A percentile compares a stretch with the other conserved stretches of the same genome.
Evolutionary conservation across 2,113 vertebrate species (phyloP).

Genomic region (Ploceus nigricollis): DNA sequence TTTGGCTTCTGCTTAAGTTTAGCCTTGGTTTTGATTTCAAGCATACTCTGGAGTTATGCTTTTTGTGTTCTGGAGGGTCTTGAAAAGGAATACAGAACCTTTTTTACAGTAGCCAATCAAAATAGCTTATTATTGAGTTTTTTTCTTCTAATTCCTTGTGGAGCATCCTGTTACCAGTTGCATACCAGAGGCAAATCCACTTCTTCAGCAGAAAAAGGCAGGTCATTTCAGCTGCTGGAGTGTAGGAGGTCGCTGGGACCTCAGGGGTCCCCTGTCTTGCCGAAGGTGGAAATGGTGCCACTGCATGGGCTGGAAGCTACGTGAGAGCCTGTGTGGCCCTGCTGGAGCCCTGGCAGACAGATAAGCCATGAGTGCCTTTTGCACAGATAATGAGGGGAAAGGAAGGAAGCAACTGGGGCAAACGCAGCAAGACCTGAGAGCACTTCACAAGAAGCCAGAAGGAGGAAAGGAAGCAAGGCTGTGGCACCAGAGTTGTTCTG

Average conservation of each 20-base stretch:
- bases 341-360: background rate
- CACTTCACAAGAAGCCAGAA: background rate
- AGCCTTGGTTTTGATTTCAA: conserved; percentile 18
- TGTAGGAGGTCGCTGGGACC: background rate
- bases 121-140: background rate
- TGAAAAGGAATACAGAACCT: background rate
- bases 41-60: background rate
- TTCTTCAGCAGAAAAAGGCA: background rate
- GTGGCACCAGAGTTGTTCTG: rapidly evolving
- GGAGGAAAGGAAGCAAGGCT: background rate
- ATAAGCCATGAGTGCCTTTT: background rate
- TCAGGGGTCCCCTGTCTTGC: background rate
- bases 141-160: background rate
- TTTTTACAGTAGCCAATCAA: background rate
- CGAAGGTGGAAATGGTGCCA: background rate
- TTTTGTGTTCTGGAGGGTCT: background rate
- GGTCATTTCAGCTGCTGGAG: background rate
- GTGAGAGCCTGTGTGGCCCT: background rate
- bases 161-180: background rate
- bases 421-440: background rate
- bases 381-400: background rate
- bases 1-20: background rate
- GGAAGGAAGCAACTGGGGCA: background rate
- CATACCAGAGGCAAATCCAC: background rate
- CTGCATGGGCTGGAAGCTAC: background rate